A percentile compares a stretch with the other conserved stretches of the same genome.
These are phyloP conservation scores for Temnothorax nylanderi DNA, from an alignment of 1,140 invertebrate genomes.

Conservation along the genomic window DNA sequence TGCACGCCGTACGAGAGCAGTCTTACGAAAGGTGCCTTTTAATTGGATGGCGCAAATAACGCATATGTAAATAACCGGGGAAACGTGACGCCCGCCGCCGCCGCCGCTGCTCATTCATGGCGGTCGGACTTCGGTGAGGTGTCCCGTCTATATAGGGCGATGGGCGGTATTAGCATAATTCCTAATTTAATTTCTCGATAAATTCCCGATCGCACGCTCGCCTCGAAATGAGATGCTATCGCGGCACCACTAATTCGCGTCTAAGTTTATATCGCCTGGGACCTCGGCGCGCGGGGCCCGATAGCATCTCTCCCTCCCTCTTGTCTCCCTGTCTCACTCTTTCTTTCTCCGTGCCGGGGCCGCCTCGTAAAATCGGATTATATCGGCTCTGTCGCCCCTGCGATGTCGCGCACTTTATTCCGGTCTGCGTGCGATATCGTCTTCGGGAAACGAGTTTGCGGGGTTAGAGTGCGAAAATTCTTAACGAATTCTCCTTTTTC, in stretches of 20 bases:
- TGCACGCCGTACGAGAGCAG: background rate
- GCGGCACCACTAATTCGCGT: conserved; percentile 82
- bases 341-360: conserved; percentile 34
- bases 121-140: conserved; percentile 16
- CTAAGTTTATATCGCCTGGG: conserved; percentile 82
- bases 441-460: conserved; percentile 27
- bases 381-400: conserved; percentile 70
- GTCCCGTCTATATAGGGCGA: conserved; percentile 28
- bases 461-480: conserved; percentile 62
- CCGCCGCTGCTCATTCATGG: conserved; percentile 47
- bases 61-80: conserved; percentile 50
- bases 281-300: conserved; percentile 62
- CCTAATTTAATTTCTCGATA: conserved; percentile 83
- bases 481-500: background rate
- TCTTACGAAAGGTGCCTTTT: conserved; percentile 10
- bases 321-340: conserved; percentile 27
- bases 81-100: conserved; percentile 32
- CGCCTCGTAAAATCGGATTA: conserved; percentile 80
- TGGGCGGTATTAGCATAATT: conserved; percentile 81
- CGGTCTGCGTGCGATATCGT: conserved; percentile 63
- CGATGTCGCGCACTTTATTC: conserved; percentile 73
- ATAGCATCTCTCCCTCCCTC: conserved; percentile 77
- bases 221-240: conserved; percentile 79
- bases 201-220: conserved; percentile 74
- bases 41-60: conserved; percentile 52